phyloP scores from a whole-genome alignment of 2,113 vertebrate genomes.

The Melanerpes formicivorus region DNA sequence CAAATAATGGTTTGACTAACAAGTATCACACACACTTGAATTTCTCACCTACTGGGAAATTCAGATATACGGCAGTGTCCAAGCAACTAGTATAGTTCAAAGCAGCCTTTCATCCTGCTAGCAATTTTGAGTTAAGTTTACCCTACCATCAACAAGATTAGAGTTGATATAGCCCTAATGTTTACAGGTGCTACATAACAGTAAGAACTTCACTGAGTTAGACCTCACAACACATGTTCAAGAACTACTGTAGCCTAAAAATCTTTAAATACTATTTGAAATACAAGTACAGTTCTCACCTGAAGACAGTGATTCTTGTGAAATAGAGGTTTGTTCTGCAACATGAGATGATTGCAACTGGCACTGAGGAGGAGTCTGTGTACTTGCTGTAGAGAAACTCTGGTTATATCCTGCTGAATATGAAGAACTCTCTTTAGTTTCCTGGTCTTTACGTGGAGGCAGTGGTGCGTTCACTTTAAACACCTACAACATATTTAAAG shows the following conservation, averaged over 20 bases:
- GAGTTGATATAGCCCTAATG: background rate
- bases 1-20: background rate
- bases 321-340: conserved; percentile 77
- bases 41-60: background rate
- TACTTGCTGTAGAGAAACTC: conserved; percentile 86
- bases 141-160: background rate
- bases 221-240: background rate
- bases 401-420: conserved; percentile 78
- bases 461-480: conserved; percentile 85
- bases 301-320: conserved; percentile 73
- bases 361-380: conserved; percentile 91
- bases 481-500: conserved; percentile 74
- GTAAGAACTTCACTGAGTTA: background rate
- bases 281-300: conserved; percentile 61
- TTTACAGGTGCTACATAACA: background rate
- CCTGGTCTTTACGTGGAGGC: conserved; percentile 81
- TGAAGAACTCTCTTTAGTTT: conserved; percentile 77
- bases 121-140: background rate
- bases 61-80: background rate
- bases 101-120: background rate
- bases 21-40: background rate
- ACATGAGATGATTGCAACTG: conserved; percentile 72
- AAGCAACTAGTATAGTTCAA: background rate
- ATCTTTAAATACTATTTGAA: background rate
- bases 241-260: background rate